Base-by-base conservation (phyloP, 2,797 vertebrate species). In the Gymnoscopelus braueri region DNA sequence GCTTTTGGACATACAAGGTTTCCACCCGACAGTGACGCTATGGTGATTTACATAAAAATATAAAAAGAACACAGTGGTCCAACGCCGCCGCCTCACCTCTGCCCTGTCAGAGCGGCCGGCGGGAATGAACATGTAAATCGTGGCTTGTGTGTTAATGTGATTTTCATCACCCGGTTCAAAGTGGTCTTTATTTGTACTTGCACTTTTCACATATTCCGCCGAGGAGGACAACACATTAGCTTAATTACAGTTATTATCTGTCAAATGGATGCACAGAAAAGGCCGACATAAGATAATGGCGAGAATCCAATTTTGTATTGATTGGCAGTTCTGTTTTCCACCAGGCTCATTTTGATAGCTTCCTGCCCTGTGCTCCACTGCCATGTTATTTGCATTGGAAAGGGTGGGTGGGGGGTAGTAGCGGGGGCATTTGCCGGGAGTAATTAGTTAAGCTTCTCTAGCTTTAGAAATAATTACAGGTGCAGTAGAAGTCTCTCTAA, bases 261-360 rank as follows among this genome's bases (percentile, higher is more conserved):
- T 89, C 79, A 88, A 90, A 89, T 84, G 71, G 88, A 88, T 87
- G 82, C 79, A 6, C 60, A 83, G 82, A 87, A 91, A 91, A 87
- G 39, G 88, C 91, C 92, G 87, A 91, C 89, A 84, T 79, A 74
- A 88, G 87, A 78, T 84, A 83, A 82, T 87, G 82, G 81, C 80
- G 53, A 78, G 85, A 92, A 92, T 94, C 87, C 90, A 90, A 87
- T 91, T 90, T 91, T 26, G 48, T 78, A 88, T 86, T 92, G 89
- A 93, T 88, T 92, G 88, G 85, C 91, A 90, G 84, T 10, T 44
- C 39, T 13, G 19, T 1, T 49, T 89, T 89, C 78, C 81, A 75
- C 74, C 71, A 29, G 71, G 39, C 71, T 77, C 24, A 11, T 71
- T 81, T 74, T 77, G 39, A 86, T 73, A 80, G 78, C 81, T 85